These are phyloP conservation scores for Teleiodes luculella DNA, from an alignment of 2,888 invertebrate species.

Conservation along the genomic window DNA sequence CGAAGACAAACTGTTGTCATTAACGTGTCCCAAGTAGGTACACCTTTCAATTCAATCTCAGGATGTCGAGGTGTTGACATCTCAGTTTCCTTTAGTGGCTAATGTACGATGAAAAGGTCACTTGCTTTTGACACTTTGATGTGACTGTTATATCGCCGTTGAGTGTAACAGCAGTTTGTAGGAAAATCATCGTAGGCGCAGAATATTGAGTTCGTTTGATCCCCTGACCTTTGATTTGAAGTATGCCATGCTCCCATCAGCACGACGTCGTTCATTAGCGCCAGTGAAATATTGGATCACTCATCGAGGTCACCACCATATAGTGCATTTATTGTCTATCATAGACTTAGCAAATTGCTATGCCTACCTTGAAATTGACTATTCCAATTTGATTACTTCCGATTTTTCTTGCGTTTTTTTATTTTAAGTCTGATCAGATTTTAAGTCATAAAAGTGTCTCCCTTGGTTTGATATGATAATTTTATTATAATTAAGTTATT, in stretches of 20 bases:
- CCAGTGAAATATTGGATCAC: constrained; percentile 30
- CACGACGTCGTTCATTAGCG: constrained; percentile 31
- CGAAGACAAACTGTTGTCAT: constrained; percentile 26
- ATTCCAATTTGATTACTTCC: background rate
- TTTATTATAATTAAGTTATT: too few relatives aligned
- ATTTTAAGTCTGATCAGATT: too few relatives aligned
- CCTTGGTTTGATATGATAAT: too few relatives aligned
- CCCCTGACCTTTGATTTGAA: constrained; percentile 33
- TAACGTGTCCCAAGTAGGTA: constrained; percentile 17
- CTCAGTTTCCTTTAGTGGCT: constrained; percentile 4
- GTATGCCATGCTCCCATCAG: constrained; percentile 26
- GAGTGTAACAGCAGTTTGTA: background rate
- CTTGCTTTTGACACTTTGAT: too few relatives aligned
- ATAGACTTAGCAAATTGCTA: background rate
- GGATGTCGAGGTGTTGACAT: constrained; percentile 19
- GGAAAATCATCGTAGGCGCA: background rate
- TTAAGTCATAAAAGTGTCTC: too few relatives aligned
- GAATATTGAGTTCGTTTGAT: constrained; percentile 25
- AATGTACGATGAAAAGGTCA: background rate
- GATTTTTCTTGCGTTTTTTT: background rate
- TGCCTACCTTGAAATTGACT: background rate
- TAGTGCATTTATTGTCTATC: constrained; percentile 8
- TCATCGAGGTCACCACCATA: constrained; percentile 26
- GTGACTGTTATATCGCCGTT: background rate
- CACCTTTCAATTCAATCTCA: constrained; percentile 14